A percentile compares a stretch with the other conserved stretches of the same genome.
phyloP scores from a whole-genome alignment of 2,113 vertebrate species.

The Cebidichthys violaceus region DNA sequence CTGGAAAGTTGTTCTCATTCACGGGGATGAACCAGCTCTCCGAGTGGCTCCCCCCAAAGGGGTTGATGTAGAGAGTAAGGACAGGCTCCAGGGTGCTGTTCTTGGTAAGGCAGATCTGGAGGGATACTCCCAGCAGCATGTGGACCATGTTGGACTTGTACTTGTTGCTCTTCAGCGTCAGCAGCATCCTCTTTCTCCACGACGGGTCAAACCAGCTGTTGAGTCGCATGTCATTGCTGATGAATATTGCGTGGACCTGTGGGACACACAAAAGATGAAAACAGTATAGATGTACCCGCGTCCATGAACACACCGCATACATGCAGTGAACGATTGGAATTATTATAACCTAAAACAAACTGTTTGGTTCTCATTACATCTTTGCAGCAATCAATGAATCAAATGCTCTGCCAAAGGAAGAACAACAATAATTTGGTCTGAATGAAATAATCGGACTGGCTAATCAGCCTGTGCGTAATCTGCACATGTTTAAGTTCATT shows the following conservation, averaged over 20 bases:
- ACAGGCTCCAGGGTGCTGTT: constrained; percentile 98
- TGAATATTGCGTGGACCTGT: constrained; percentile 95
- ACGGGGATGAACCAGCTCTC: constrained; percentile 98
- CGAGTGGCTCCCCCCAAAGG: constrained; percentile 97
- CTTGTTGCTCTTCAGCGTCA: constrained; percentile 98
- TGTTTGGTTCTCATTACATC: too few relatives aligned
- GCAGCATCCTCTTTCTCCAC: constrained; percentile 96
- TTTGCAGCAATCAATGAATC: too few relatives aligned
- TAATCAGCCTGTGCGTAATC: too few relatives aligned
- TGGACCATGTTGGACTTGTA: constrained; percentile 98
- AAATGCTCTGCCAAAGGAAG: too few relatives aligned
- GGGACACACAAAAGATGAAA: neutral
- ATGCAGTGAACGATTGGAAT: neutral
- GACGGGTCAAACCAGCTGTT: constrained; percentile 99
- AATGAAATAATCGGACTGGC: too few relatives aligned
- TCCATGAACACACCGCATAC: neutral
- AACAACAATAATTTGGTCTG: too few relatives aligned
- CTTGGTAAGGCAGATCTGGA: constrained; percentile 97
- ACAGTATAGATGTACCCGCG: neutral
- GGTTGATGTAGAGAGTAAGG: constrained; percentile 94
- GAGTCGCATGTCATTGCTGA: constrained; percentile 98
- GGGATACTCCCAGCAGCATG: constrained; percentile 94
- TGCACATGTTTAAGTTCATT: too few relatives aligned
- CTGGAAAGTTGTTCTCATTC: constrained; percentile 91
- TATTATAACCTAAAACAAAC: neutral